Evolutionary conservation across 2,113 vertebrate species (phyloP).

Genomic region (Herpetotheres cachinnans): DNA sequence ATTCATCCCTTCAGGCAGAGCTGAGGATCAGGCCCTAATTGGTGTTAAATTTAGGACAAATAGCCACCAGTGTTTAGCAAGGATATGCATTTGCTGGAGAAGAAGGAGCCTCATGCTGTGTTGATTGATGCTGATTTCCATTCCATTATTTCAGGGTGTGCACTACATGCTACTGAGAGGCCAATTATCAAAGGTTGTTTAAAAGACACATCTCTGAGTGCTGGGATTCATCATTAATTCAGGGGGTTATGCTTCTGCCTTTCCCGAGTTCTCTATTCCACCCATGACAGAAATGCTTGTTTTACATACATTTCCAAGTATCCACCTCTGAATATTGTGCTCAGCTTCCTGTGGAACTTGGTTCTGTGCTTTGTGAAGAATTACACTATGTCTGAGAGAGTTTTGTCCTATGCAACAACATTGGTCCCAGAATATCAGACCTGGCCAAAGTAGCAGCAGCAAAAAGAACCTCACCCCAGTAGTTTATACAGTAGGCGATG

Average conservation of each 20-base stretch:
- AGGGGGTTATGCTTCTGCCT: not conserved
- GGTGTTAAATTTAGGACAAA: conserved; percentile 59
- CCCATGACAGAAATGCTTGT: not conserved
- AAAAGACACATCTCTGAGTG: conserved; percentile 56
- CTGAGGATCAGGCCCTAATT: conserved; percentile 47
- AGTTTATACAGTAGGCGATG: not conserved
- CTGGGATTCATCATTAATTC: conserved; percentile 50
- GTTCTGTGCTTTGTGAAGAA: not conserved
- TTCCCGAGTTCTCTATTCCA: not conserved
- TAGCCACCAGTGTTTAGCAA: conserved; percentile 16
- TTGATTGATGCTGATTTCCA: conserved; percentile 61
- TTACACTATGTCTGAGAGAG: not conserved
- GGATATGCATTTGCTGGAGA: conserved; percentile 20
- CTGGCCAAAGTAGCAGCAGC: not conserved
- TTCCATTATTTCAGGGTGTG: conserved; percentile 53
- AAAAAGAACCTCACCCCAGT: not conserved
- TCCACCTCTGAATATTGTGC: not conserved
- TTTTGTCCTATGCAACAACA: not conserved
- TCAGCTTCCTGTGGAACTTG: not conserved
- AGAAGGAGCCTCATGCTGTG: conserved; percentile 47
- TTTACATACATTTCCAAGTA: not conserved
- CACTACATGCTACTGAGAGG: conserved; percentile 33
- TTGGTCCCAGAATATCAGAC: not conserved
- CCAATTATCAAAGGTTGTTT: conserved; percentile 62
- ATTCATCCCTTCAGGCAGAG: conserved; percentile 29